Base-by-base conservation (phyloP, 2,113 vertebrate species). In the Ramphastos sulfuratus region DNA sequence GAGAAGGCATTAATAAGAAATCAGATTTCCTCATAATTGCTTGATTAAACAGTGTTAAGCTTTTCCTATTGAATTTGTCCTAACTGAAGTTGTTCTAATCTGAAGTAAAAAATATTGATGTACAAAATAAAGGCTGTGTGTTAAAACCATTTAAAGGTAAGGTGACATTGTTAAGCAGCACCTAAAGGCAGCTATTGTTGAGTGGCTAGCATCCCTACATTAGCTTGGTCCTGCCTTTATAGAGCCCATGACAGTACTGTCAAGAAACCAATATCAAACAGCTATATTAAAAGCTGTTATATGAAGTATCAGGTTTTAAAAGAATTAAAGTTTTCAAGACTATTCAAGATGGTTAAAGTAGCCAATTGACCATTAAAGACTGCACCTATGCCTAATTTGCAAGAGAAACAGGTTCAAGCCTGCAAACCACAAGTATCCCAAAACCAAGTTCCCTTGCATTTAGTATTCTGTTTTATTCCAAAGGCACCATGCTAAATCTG, bases 151-250 rank as follows among this genome's bases (percentile, higher is more conserved):
- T 64, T 71, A 61, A 84, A 55, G 6, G 5, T 30, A 67, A 25
- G 15, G 21, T 50, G 55, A 76, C 61, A 20, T 4, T 58, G 8
- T 27, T 60, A 56, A 65, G 44, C 21, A 21, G 11, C 42, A 42
- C 15, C 37, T 60, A n/a, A 69, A 65, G 50, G 6, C 24, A 59
- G 46, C 19, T 65, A 20, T 2, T 44, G 7, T 63, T 35, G 21
- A 35, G 20, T 5, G 15, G 21, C 28, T 18, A 33, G 5, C 0
- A 0, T 14, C 23, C 44, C 55, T 54, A 35, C 10, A 6, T 42
- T 65, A 55, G 42, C 18, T 19, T n/a, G 4, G 31, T 25, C 31
- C 50, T 30, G 20, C 13, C 31, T 2, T 35, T 64, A 48, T 4
- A 55, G 6, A 10, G 17, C 28, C 30, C 16, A 3, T 18, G 2